A percentile compares a stretch with the other conserved stretches of the same genome.
phyloP scores from a whole-genome alignment of 2,113 vertebrate species.

The Ursus arctos region DNA sequence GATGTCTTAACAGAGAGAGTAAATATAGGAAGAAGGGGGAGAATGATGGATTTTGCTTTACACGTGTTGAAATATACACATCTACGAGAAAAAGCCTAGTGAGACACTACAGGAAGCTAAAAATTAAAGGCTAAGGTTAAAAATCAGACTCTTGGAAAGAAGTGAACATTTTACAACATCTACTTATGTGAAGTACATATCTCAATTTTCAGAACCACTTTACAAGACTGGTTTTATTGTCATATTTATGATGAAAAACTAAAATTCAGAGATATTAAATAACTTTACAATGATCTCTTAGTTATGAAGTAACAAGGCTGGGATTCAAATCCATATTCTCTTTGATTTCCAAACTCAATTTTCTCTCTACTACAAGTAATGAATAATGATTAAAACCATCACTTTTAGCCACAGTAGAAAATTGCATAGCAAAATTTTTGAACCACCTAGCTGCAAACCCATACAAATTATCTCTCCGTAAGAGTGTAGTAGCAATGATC shows the following conservation, averaged over 20 bases:
- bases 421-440: slow-evolving; percentile 15
- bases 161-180: slow-evolving; percentile 8
- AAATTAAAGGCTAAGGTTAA: background rate
- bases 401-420: background rate
- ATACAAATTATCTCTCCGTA: slow-evolving; percentile 38
- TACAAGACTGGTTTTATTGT: slow-evolving; percentile 2
- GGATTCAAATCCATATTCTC: slow-evolving; percentile 15
- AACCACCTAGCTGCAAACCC: background rate
- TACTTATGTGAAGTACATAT: background rate
- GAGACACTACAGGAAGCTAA: background rate
- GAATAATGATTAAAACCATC: slow-evolving; percentile 36
- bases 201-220: background rate
- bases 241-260: slow-evolving; percentile 46
- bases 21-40: background rate
- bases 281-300: background rate
- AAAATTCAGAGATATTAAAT: slow-evolving; percentile 37
- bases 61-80: background rate
- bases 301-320: slow-evolving; percentile 32
- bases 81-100: slow-evolving; percentile 26
- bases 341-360: slow-evolving; percentile 31
- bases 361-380: slow-evolving; percentile 1
- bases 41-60: background rate
- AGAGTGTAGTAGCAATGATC: background rate
- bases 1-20: background rate
- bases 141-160: slow-evolving; percentile 34